phyloP scores from a whole-genome alignment of 2,113 vertebrate genomes.

The Parotia lawesii region DNA sequence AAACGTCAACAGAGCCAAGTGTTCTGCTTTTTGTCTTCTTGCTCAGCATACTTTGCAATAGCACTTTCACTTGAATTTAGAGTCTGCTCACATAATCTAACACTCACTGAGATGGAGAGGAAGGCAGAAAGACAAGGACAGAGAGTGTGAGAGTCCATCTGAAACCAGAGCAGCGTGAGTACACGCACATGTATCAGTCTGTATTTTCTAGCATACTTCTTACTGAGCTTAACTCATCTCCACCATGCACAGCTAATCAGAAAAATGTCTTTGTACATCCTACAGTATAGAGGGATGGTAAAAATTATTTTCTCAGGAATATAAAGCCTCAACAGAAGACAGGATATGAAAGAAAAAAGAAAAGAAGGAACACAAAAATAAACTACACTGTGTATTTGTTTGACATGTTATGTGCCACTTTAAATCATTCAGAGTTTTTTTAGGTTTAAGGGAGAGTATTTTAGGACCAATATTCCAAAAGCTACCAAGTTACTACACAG shows the following conservation, averaged over 20 bases:
- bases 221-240: not conserved
- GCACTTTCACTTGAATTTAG: not conserved
- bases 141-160: not conserved
- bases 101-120: not conserved
- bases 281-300: not conserved
- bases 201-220: not conserved
- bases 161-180: not conserved
- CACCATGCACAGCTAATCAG: not conserved
- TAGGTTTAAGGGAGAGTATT: not conserved
- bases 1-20: not conserved
- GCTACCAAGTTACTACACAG: not conserved
- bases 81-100: constrained; percentile 11
- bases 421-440: not conserved
- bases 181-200: not conserved
- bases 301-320: not conserved
- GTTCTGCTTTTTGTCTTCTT: not conserved
- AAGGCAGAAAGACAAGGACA: constrained; percentile 33
- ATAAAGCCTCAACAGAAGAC: not conserved
- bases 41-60: not conserved
- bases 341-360: too few species aligned
- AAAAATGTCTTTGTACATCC: not conserved
- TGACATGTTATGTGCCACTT: not conserved
- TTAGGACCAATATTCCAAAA: not conserved
- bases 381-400: not conserved
- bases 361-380: not conserved